Evolutionary conservation across 2,113 vertebrate genomes (phyloP).

Genomic region (Cebidichthys violaceus): DNA sequence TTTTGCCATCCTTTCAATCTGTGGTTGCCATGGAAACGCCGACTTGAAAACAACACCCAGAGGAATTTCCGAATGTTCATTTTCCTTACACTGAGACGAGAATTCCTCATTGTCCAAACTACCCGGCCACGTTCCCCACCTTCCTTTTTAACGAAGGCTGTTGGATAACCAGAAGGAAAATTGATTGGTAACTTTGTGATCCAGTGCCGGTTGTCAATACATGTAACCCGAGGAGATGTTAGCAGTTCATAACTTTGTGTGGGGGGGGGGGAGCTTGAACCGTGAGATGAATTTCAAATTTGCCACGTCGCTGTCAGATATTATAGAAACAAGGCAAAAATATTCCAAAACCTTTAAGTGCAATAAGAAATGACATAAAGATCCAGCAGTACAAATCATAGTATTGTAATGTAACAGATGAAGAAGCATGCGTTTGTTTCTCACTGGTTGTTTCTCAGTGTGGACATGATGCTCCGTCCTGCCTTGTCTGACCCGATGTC

Average conservation of each 20-base stretch:
- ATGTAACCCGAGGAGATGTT: not conserved
- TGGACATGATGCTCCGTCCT: not conserved
- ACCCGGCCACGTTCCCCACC: not conserved
- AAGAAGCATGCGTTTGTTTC: not conserved
- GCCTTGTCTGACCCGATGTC: constrained; percentile 18
- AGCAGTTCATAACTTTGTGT: not conserved
- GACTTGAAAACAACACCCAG: constrained; percentile 66
- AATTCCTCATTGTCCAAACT: constrained; percentile 43
- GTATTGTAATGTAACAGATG: not conserved
- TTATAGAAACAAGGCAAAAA: not conserved
- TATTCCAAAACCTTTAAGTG: not conserved
- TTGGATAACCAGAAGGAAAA: not conserved
- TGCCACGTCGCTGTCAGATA: not conserved
- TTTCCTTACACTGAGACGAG: constrained; percentile 21
- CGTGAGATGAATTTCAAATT: not conserved
- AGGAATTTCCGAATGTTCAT: constrained; percentile 69
- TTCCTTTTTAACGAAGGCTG: not conserved
- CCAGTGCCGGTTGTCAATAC: not conserved
- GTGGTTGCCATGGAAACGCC: constrained; percentile 75
- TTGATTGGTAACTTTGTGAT: not conserved
- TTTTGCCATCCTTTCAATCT: constrained; percentile 35
- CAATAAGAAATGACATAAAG: too few species aligned
- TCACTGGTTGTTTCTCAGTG: not conserved
- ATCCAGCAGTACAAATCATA: not conserved
- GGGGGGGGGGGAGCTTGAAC: not conserved